Evolutionary conservation across 2,113 vertebrate species (phyloP).

Genomic region (Xenopus tropicalis): UCB_Xtro_10.0 CM004447.2:29788001-29788500

Average conservation of each 20-base stretch:
- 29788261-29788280: background rate
- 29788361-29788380: background rate
- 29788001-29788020: too few species aligned
- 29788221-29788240: constrained; percentile 1
- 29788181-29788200: too few species aligned
- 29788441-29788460: background rate
- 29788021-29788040: too few species aligned
- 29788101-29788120: too few species aligned
- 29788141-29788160: too few species aligned
- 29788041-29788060: too few species aligned
- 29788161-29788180: too few species aligned
- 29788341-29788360: constrained; percentile 25
- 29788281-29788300: background rate
- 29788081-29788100: too few species aligned
- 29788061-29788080: too few species aligned
- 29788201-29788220: background rate
- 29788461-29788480: background rate
- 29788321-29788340: background rate
- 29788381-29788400: background rate
- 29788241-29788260: constrained; percentile 29
- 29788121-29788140: too few species aligned
- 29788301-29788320: too few species aligned
- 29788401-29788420: background rate
- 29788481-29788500: background rate
- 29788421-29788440: background rate